Evolutionary conservation across 1,140 invertebrate genomes (phyloP), one percentile per base, ranked within the genome.

Genomic region (Bombus confusus): DNA sequence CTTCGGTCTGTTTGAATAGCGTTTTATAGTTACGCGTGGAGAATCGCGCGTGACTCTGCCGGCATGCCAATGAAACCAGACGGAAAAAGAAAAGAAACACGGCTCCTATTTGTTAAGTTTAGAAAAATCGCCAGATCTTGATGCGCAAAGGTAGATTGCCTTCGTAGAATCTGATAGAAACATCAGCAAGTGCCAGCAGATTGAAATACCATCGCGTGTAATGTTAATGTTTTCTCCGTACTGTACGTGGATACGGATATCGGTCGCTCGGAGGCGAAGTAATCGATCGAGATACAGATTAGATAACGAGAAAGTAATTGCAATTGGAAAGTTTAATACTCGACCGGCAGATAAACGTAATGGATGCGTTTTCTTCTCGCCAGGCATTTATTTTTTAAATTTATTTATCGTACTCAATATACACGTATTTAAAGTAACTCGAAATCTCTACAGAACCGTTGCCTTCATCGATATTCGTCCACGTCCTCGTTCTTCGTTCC

Each of bases 1-100:
- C 22, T 15, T 74, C 76, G 62, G 57, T 34, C 72, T 62, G 76
- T 75, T 88, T 79, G 62, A 86, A 79, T 66, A 79, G 22, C 74
- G 64, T 68, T 83, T 79, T 74, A 79, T 78, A 64, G 79, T 62
- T 12, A n/a, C 43, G 64, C 12, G 22, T 22, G 57, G 41, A 57
- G 41, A 80, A 80, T 68, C 77, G 62, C 4, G 62, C 3, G 25
- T 52, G 52, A 39, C 52, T 39, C 13, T 9, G 62, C 28, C 25
- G 22, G 39, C 22, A 10, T n/a, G 41, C 39, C 8, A 31, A 34
- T 34, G 64, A 47, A 8, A 66, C 18, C 59, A 66, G 62, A 4
- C 37, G 31, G 28, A 78, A 25, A 43, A 31, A n/a, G 8, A 18
- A 62, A 78, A 39, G 57, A 77, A 62, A 59, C 75, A 9, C 28